These are phyloP conservation scores for Leucoraja ocellata DNA, from an alignment of 2,797 vertebrate genomes.

Conservation along the genomic window DNA sequence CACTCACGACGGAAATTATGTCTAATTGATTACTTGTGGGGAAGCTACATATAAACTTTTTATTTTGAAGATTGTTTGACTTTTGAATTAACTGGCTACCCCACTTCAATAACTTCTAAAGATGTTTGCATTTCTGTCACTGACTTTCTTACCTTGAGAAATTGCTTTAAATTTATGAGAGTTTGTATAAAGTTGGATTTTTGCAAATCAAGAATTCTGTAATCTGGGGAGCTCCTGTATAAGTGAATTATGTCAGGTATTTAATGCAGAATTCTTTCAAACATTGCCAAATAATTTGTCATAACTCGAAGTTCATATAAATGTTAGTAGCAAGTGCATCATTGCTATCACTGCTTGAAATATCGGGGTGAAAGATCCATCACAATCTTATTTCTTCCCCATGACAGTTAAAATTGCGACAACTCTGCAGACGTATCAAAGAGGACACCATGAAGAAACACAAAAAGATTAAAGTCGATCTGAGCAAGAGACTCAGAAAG, in stretches of 20 bases:
- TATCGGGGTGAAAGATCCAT: not conserved
- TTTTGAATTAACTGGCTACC: too few relatives aligned
- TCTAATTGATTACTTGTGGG: too few relatives aligned
- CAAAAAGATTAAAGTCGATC: constrained; percentile 24
- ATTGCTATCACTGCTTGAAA: not conserved
- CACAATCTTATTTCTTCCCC: not conserved
- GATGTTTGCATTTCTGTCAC: too few relatives aligned
- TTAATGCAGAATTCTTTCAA: not conserved
- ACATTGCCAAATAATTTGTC: not conserved
- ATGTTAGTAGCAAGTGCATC: not conserved
- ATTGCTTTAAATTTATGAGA: too few relatives aligned
- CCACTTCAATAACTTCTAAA: too few relatives aligned
- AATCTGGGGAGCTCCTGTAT: not conserved
- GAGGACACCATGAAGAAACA: constrained; percentile 31
- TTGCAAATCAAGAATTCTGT: too few relatives aligned
- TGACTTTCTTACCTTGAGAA: too few relatives aligned
- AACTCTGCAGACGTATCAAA: constrained; percentile 29
- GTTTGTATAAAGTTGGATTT: too few relatives aligned
- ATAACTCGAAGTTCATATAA: not conserved
- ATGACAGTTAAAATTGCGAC: constrained; percentile 20
- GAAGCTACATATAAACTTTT: too few relatives aligned
- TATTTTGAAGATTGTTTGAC: too few relatives aligned
- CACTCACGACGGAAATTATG: too few relatives aligned
- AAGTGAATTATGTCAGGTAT: not conserved
- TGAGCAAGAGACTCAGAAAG: constrained; percentile 29